A percentile compares a stretch with the other conserved stretches of the same genome.
Conservation (phyloP, 2,113 vertebrate species). For the Bubo blakistoni region DNA sequence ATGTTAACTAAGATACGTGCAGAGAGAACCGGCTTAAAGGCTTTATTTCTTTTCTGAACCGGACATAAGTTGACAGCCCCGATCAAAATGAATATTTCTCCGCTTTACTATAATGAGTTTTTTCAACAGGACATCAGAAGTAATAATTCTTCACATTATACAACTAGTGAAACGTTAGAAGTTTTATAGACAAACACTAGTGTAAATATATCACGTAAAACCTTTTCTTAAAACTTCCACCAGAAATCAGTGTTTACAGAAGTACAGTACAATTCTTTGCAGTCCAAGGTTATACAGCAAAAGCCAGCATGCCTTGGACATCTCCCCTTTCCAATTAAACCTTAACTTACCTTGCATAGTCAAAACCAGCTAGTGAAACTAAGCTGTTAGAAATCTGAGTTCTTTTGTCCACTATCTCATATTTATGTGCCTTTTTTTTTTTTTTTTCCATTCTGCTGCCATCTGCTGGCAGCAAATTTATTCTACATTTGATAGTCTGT, state of each 20-base stretch:
- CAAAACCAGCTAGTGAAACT: slow-evolving; percentile 32
- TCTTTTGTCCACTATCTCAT: slow-evolving; percentile 34
- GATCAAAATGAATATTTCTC: background rate
- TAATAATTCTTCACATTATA: background rate
- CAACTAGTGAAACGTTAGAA: background rate
- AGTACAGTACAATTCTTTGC: background rate
- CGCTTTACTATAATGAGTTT: background rate
- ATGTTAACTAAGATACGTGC: background rate
- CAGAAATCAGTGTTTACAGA: background rate
- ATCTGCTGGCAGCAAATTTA: slow-evolving; percentile 50
- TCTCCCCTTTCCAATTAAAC: background rate
- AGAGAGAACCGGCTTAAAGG: background rate
- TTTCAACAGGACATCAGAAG: background rate
- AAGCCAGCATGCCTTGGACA: background rate
- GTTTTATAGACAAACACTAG: background rate
- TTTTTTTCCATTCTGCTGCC: slow-evolving; percentile 54
- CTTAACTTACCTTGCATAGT: slow-evolving; percentile 45
- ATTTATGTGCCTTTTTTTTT: background rate
- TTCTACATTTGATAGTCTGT: background rate
- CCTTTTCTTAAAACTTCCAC: background rate
- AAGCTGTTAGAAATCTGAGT: background rate
- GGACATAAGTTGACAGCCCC: background rate
- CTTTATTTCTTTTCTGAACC: background rate
- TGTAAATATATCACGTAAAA: background rate
- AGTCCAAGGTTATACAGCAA: background rate